Evolutionary conservation across 2,888 invertebrate species (phyloP).

Genomic region (Drosophila crucigera): DNA sequence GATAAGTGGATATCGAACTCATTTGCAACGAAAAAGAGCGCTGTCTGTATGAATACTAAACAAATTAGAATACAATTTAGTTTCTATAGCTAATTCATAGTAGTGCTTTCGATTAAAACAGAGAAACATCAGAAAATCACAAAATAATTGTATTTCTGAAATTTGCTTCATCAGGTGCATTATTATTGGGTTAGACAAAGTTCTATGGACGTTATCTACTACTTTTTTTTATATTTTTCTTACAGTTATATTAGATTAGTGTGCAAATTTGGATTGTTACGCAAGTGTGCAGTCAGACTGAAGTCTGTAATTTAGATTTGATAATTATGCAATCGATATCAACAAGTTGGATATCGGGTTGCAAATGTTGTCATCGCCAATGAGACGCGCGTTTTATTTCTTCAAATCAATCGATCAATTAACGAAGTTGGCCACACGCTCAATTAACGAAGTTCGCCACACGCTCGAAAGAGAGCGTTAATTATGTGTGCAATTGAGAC

Average conservation of each 20-base stretch:
- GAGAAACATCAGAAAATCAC: not conserved
- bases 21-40: not conserved
- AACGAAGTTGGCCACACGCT: constrained; percentile 5
- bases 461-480: constrained; percentile 12
- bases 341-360: constrained; percentile 18
- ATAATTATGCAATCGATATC: constrained; percentile 25
- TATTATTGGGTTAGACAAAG: not conserved
- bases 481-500: constrained; percentile 23
- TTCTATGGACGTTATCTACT: not conserved
- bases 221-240: not conserved
- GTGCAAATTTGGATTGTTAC: constrained; percentile 2
- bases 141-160: not conserved
- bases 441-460: constrained; percentile 5
- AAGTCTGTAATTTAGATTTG: constrained; percentile 16
- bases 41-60: not conserved
- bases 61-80: not conserved
- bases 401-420: constrained; percentile 7
- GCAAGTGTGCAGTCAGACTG: constrained; percentile 15
- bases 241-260: constrained; percentile 5
- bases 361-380: constrained; percentile 26
- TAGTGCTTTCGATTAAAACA: not conserved
- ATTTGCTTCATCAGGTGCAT: not conserved
- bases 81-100: not conserved
- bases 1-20: constrained; percentile 9
- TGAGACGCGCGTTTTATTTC: constrained; percentile 7